Conservation (phyloP, 2,888 invertebrate species). For the Cephus sareptanus region DNA sequence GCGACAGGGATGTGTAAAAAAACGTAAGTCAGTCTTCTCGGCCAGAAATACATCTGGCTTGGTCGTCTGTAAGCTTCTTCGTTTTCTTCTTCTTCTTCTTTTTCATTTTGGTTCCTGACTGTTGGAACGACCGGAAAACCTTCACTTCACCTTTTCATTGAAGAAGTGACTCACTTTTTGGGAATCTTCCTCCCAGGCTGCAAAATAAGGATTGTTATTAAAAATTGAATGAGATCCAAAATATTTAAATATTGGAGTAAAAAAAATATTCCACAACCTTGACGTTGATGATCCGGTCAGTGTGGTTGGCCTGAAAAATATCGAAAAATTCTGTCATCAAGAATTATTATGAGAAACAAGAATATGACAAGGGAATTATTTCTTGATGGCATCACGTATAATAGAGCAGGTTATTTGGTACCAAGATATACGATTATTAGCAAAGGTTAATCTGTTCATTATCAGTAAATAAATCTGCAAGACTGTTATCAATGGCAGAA, state of each 20-base stretch:
- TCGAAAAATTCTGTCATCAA: background rate
- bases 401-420: background rate
- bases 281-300: background rate
- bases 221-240: background rate
- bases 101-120: background rate
- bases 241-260: background rate
- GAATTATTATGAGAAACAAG: background rate
- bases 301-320: background rate
- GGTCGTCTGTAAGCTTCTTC: conserved; percentile 32
- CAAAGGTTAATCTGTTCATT: background rate
- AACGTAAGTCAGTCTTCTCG: conserved; percentile 32
- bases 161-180: background rate
- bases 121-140: background rate
- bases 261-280: background rate
- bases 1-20: conserved; percentile 10
- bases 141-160: background rate
- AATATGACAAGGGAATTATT: background rate
- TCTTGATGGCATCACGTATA: background rate
- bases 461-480: background rate
- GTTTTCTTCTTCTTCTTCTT: background rate
- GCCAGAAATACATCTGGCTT: conserved; percentile 50
- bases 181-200: background rate
- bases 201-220: background rate
- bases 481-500: background rate
- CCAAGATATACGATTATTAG: background rate